phyloP scores from a whole-genome alignment of 1,140 invertebrate genomes.

The Mylabris phalerata region DNA sequence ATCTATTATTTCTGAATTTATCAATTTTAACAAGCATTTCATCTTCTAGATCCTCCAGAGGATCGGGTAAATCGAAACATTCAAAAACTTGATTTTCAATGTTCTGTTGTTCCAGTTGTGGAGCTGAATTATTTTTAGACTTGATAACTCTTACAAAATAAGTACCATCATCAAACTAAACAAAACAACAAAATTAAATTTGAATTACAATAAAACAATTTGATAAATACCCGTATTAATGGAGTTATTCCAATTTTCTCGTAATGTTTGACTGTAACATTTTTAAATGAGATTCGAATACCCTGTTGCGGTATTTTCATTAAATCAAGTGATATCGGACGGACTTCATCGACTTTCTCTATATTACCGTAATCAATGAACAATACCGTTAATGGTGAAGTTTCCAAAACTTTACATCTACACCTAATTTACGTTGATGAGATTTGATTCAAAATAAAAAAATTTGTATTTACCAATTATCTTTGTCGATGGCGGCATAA shows the following conservation, averaged over 20 bases:
- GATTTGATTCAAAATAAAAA: too few species aligned
- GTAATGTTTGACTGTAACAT: constrained; percentile 2
- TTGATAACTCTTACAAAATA: constrained; percentile 1
- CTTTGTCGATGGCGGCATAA: constrained; percentile 1
- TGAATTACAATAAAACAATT: too few species aligned
- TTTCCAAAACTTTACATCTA: background rate
- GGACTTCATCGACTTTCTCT: constrained; percentile 5
- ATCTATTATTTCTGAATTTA: background rate
- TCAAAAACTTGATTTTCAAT: background rate
- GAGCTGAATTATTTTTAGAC: background rate
- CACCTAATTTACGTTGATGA: background rate
- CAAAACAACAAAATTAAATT: too few species aligned
- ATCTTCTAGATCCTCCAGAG: background rate
- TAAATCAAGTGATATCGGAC: constrained; percentile 8
- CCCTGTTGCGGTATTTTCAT: constrained; percentile 7
- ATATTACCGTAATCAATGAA: constrained; percentile 16
- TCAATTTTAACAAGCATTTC: background rate
- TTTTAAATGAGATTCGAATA: background rate
- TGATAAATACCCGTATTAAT: background rate
- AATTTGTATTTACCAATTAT: background rate
- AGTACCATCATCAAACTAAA: background rate
- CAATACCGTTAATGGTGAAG: background rate
- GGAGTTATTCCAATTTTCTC: background rate
- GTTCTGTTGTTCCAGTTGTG: background rate
- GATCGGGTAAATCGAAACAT: background rate